A percentile compares a stretch with the other conserved stretches of the same genome.
phyloP scores from a whole-genome alignment of 2,113 vertebrate genomes.

The Neofelis nebulosa region DNA sequence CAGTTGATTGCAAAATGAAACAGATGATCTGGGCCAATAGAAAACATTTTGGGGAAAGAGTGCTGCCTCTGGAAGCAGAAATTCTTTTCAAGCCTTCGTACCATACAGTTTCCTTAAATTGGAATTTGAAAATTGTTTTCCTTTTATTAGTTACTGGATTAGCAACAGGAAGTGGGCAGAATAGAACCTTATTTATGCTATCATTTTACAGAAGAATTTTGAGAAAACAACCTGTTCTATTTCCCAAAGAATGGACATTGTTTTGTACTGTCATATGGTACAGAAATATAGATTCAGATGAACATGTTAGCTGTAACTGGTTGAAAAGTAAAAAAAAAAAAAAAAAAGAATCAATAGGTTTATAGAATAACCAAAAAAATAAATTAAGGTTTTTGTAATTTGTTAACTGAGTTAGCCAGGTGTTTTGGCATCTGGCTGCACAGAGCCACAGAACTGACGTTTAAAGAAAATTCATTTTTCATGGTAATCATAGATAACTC shows the following conservation, averaged over 20 bases:
- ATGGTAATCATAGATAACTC: not conserved
- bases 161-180: not conserved
- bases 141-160: not conserved
- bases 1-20: not conserved
- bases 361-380: not conserved
- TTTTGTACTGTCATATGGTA: not conserved
- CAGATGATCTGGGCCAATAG: not conserved
- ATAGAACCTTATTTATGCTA: not conserved
- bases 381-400: not conserved
- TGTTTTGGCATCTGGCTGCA: not conserved
- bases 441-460: not conserved
- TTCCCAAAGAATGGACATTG: not conserved
- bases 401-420: not conserved
- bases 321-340: not conserved
- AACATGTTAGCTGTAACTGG: not conserved
- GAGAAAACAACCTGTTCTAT: not conserved
- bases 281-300: not conserved
- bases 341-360: not conserved
- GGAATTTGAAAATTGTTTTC: not conserved
- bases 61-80: not conserved
- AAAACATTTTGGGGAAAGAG: not conserved
- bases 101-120: not conserved
- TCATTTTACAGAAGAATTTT: slow-evolving; percentile 31
- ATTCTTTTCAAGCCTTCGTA: not conserved
- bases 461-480: not conserved